Evolutionary conservation across 2,888 invertebrate genomes (phyloP).

Genomic region (Latrodectus elegans): DNA sequence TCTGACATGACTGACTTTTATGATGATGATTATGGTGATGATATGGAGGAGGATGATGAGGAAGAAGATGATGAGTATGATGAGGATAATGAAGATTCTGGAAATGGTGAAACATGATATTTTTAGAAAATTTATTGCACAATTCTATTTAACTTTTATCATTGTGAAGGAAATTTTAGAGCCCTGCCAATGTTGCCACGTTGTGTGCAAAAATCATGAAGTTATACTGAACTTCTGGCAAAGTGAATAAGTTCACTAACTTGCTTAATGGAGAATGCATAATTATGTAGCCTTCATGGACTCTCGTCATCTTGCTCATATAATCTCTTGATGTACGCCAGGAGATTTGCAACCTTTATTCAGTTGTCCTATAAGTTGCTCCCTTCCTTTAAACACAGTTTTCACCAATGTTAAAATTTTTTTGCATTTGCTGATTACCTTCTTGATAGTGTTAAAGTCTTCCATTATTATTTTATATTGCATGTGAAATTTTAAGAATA

Average conservation of each 20-base stretch:
- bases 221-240: slow-evolving; percentile 35
- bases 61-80: slow-evolving; percentile 74
- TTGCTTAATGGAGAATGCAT: slow-evolving; percentile 42
- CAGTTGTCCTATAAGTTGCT: background rate
- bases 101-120: slow-evolving; percentile 91
- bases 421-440: slow-evolving; percentile 22
- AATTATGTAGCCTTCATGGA: slow-evolving; percentile 50
- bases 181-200: slow-evolving; percentile 49
- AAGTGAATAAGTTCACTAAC: slow-evolving; percentile 18
- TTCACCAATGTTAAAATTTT: background rate
- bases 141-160: slow-evolving; percentile 40
- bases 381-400: background rate
- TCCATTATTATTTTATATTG: slow-evolving; percentile 41
- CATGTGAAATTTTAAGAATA: slow-evolving; percentile 7
- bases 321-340: slow-evolving; percentile 13
- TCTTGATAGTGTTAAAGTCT: slow-evolving; percentile 54
- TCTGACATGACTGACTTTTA: slow-evolving; percentile 96
- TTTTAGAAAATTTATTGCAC: slow-evolving; percentile 14
- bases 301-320: slow-evolving; percentile 52
- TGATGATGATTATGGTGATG: slow-evolving; percentile 88
- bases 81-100: slow-evolving; percentile 78
- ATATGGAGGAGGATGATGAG: slow-evolving; percentile 82
- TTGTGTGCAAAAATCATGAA: slow-evolving; percentile 27
- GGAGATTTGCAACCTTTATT: background rate
- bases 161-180: slow-evolving; percentile 59